phyloP scores from a whole-genome alignment of 2,113 vertebrate species.

The Oreochromis spilurus region DNA sequence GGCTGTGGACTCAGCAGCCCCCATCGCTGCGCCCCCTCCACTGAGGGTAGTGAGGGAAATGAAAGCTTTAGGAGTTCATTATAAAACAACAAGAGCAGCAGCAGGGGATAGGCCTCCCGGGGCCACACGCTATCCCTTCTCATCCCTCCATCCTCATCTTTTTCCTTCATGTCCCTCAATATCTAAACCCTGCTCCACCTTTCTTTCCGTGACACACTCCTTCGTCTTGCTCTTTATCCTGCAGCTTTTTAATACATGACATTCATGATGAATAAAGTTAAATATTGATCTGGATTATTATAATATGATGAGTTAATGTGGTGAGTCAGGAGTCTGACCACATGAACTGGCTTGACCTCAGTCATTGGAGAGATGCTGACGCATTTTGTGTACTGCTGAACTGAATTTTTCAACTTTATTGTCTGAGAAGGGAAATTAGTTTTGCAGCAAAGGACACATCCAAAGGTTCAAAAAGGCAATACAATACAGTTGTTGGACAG shows the following conservation, averaged over 20 bases:
- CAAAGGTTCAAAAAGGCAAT: background rate
- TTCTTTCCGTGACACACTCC: constrained; percentile 7
- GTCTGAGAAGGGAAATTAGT: constrained; percentile 7
- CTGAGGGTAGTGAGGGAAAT: constrained; percentile 73
- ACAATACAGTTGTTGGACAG: background rate
- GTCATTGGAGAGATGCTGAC: background rate
- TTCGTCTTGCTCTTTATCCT: background rate
- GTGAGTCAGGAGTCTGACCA: constrained; percentile 11
- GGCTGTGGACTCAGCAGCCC: constrained; percentile 58
- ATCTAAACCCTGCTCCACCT: constrained; percentile 21
- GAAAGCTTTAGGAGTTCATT: constrained; percentile 79
- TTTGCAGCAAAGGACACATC: background rate
- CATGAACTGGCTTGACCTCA: constrained; percentile 41
- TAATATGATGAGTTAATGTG: constrained; percentile 39
- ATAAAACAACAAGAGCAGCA: constrained; percentile 74
- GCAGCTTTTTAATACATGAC: background rate
- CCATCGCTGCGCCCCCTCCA: constrained; percentile 33
- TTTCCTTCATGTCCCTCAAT: constrained; percentile 46
- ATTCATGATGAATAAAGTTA: constrained; percentile 41
- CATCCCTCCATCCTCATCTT: constrained; percentile 56
- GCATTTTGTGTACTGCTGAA: background rate
- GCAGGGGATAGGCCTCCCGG: constrained; percentile 64
- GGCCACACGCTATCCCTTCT: constrained; percentile 48
- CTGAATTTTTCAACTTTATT: constrained; percentile 3
- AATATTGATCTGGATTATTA: constrained; percentile 57